Percentiles rank a stretch among this genome's conserved stretches.
phyloP scores from a whole-genome alignment of 53 echinoderm and acorn worm genomes.

The Crossaster papposus region DNA sequence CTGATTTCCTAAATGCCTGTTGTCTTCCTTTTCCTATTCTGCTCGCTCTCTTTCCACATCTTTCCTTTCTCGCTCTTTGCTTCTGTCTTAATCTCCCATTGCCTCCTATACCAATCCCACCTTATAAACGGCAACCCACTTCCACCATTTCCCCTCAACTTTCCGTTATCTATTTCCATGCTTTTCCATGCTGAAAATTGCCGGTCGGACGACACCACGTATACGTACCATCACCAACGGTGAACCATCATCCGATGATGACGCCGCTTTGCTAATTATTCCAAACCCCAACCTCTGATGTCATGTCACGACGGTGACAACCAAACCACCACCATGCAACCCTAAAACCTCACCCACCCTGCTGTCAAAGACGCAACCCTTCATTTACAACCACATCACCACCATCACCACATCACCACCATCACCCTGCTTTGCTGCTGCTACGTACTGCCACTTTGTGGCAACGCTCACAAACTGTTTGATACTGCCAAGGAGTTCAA shows the following conservation, averaged over 20 bases:
- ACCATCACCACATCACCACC: conserved; percentile 43
- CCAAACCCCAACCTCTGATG: background rate
- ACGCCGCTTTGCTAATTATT: background rate
- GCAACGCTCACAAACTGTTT: conserved; percentile 22
- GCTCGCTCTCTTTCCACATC: conserved; percentile 33
- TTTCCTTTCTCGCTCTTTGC: conserved; percentile 18
- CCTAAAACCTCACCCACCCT: conserved; percentile 57
- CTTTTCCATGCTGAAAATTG: background rate
- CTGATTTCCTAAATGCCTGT: conserved; percentile 28
- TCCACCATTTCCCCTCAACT: background rate
- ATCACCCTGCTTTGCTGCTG: background rate
- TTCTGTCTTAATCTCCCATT: background rate
- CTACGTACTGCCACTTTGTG: conserved; percentile 14
- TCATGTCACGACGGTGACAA: background rate
- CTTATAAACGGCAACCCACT: background rate
- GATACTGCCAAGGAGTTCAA: conserved; percentile 46
- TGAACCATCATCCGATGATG: conserved; percentile 46
- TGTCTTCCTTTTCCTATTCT: conserved; percentile 51
- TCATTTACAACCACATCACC: conserved; percentile 51
- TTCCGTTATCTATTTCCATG: background rate
- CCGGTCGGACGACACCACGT: conserved; percentile 10
- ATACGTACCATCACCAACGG: conserved; percentile 36
- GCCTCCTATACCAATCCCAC: background rate
- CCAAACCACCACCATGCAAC: background rate
- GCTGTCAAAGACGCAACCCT: conserved; percentile 60